Base-by-base conservation (phyloP, 2,113 vertebrate species). In the Sigmodon hispidus region DNA sequence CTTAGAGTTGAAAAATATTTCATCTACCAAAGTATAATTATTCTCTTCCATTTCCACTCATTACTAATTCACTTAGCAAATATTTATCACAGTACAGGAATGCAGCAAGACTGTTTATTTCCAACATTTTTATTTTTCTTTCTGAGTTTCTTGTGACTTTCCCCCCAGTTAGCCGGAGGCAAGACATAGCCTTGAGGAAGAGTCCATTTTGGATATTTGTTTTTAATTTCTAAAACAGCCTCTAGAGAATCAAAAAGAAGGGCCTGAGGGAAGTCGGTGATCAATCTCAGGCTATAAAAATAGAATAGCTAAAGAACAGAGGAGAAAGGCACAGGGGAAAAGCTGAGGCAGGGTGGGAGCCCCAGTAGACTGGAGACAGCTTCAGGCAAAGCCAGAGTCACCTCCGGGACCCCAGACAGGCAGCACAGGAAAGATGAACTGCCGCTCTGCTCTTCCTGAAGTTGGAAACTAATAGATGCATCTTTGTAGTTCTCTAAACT, bases 101-200 rank as follows among this genome's bases (percentile, higher is more conserved):
- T n/a, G 48, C 43, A 77, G 88, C 80, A 83, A 93, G 87, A 61
- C 48, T n/a, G 43, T 16, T 55, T 69, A n/a, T 52, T 55, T 45
- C 29, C 81, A 96, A 77, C 69, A 93, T 92, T 91, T 94, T 55
- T 83, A 52, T 85, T 96, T 96, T 96, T 85, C 57, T 93, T 70
- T 93, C 95, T 97, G 87, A 94, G 92, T 61, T 91, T 91, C 85
- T 67, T 57, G n/a, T 76, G 59, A 96, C 92, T 95, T 93, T 67
- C 43, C 94, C 81, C 34, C 50, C 19, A 93, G 90, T 75, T 92
- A 90, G 94, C 96, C 72, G 40, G 70, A 96, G 93, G 96, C 94
- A 95, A 97, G 87, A 90, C 93, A 92, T 63, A 94, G 94, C 97
- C 97, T 90, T 88, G 94, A 96, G 93, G 87, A 93, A n/a, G 95